Evolutionary conservation across 2,888 invertebrate genomes (phyloP).

Genomic region (Oligia latruncula): DNA sequence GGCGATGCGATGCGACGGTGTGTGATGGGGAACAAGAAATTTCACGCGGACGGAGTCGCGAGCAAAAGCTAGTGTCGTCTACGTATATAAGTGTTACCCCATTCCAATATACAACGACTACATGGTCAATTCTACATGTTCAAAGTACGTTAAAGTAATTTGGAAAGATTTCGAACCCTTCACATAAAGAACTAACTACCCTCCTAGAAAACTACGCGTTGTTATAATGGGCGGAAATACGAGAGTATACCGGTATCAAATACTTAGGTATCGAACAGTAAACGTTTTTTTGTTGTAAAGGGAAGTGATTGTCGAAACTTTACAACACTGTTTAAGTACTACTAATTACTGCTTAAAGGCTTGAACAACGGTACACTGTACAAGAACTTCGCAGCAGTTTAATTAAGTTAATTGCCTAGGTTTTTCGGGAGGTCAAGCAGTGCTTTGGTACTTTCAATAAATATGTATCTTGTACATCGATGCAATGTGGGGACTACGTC

Average conservation of each 20-base stretch:
- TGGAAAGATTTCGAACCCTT: not conserved
- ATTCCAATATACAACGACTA: not conserved
- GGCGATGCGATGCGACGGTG: not conserved
- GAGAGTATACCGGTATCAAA: slow-evolving; percentile 14
- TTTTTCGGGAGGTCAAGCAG: slow-evolving; percentile 8
- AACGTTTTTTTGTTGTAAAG: slow-evolving; percentile 22
- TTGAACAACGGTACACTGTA: slow-evolving; percentile 10
- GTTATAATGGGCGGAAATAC: slow-evolving; percentile 2
- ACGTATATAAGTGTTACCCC: not conserved
- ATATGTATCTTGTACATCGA: not conserved
- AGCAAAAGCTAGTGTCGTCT: not conserved
- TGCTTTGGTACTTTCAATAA: not conserved
- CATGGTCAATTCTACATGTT: not conserved
- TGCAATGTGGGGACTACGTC: not conserved
- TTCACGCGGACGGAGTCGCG: not conserved
- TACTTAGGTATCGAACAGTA: slow-evolving; percentile 1
- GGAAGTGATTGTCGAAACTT: slow-evolving; percentile 56
- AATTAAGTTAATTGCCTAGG: slow-evolving; percentile 15
- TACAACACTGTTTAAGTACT: slow-evolving; percentile 21
- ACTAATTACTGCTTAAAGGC: slow-evolving; percentile 25
- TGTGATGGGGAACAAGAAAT: not conserved
- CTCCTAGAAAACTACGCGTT: not conserved
- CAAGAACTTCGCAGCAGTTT: slow-evolving; percentile 15
- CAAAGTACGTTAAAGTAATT: not conserved
- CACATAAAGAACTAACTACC: not conserved